Base-by-base conservation (phyloP, 2,888 invertebrate genomes). In the Lepidochitona cinerea region DNA sequence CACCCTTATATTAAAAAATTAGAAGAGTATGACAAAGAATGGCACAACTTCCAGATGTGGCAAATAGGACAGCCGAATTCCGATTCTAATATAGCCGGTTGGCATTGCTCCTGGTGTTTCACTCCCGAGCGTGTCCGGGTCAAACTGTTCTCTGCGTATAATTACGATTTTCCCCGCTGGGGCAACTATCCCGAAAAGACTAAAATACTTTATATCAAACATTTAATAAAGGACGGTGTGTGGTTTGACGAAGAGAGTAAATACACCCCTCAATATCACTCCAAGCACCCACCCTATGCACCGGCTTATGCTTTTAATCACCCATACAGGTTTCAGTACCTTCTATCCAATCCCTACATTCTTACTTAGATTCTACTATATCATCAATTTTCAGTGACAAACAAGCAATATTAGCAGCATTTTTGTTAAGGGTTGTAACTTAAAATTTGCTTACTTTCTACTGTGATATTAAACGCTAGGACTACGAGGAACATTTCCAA, bases 41-140 rank as follows among this genome's bases (percentile, higher is more conserved):
- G 76, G 35, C 68, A 65, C 26, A 23, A 26, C 37, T 32, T 68
- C 23, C 41, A 65, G 37, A 65, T 52, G 26, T 85, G 85, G 85
- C 66, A 70, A 0, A 76, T 81, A 23, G 85, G 85, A 12, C 49
- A 49, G 23, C 23, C 1, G 23, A 9, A 59, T 7, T 72, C 41
- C 5, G 89, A 94, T 53, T 94, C 94, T 89, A 94, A 94, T 81
- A 93, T 92, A 76, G 94, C 94, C 1, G 94, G 94, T 14, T 94
- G 94, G 94, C 93, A 92, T 87, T 94, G 94, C 84, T 93, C 94
- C 83, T 93, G 93, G 82, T 94, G 94, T 85, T 92, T 93, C 82
- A 52, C 59, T 37, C 93, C 94, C 0, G 91, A 92, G 23, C 92
- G 93, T 81, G 93, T 94, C 64, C 91, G 93, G 33, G 90, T 91